Base-by-base conservation (phyloP, 2,113 vertebrate genomes). In the Ovis canadensis region DNA sequence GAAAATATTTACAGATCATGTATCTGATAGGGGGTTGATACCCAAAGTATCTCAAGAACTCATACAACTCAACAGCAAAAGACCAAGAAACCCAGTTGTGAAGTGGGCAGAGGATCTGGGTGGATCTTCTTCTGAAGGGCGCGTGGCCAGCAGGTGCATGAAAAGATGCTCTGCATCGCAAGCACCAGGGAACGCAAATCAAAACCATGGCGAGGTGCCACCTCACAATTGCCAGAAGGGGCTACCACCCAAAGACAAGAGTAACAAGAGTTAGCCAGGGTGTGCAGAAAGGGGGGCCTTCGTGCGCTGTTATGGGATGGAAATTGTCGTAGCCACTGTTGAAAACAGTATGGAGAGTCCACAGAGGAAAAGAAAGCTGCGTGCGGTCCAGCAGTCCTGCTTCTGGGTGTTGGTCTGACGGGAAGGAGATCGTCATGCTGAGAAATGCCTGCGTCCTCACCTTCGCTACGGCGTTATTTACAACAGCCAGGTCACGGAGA, bases 281-380 rank as follows among this genome's bases (percentile, higher is more conserved):
- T 33, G 78, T 81, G 48, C 43, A 33, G 16, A 11, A 11, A 12
- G 3, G 14, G 40, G 27, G 27, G 4, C 27, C 27, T 48, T 10
- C 27, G 0, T n/a, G 50, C 6, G 0, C 78, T 52, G 50, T 23
- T 23, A 11, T 1, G 50, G 19, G 19, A 14, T 54, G 50, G 48
- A 82, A n/a, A 4, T 7, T 54, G 11, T 19, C 3, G 0, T 4
- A 23, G 48, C 19, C 80, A 0, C 80, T 23, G 4, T n/a, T 0
- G 80, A 54, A n/a, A 23, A 21, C 31, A 82, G 78, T 4, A 23
- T 50, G 29, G 48, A n/a, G 10, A 13, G 16, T 7, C 48, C 48
- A 23, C 80, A 25, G 21, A 7, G 7, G 33, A 7, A 21, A 33
- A 12, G 29, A 50, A 9, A 33, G 2, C 78, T 21, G 6, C 48